Evolutionary conservation across 2,797 vertebrate species (phyloP).

Genomic region (Rhincodon typus): DNA sequence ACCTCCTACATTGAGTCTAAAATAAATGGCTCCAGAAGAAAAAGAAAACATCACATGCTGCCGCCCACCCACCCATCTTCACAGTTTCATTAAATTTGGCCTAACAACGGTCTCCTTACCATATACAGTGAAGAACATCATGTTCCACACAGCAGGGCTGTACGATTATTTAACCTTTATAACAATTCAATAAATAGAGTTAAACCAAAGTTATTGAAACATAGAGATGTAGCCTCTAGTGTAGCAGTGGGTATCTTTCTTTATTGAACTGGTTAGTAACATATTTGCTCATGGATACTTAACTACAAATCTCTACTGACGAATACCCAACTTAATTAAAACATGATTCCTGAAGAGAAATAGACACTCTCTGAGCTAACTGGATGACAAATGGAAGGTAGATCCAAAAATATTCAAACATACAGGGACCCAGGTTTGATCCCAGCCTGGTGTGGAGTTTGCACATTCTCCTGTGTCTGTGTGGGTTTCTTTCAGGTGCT

Average conservation of each 20-base stretch:
- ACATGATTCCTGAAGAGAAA: not conserved
- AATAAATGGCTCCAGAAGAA: slow-evolving; percentile 62
- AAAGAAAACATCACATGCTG: slow-evolving; percentile 72
- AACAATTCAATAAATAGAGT: slow-evolving; percentile 15
- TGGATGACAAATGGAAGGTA: not conserved
- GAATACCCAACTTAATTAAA: not conserved
- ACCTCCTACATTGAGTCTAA: slow-evolving; percentile 63
- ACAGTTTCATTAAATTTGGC: slow-evolving; percentile 61
- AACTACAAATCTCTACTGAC: not conserved
- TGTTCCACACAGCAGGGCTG: not conserved
- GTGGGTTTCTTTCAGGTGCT: no score
- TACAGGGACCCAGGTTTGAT: no score
- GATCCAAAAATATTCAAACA: no score
- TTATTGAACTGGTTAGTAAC: not conserved
- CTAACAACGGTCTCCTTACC: slow-evolving; percentile 11
- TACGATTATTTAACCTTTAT: slow-evolving; percentile 24
- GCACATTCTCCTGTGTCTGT: no score
- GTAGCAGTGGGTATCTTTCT: not conserved
- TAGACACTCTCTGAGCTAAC: no score
- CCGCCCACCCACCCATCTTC: slow-evolving; percentile 67
- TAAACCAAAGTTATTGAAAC: slow-evolving; percentile 14
- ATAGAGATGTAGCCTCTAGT: not conserved
- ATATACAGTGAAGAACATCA: slow-evolving; percentile 14
- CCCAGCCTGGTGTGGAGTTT: no score
- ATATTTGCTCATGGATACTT: not conserved